Percentiles rank a stretch among this genome's conserved stretches.
Evolutionary conservation across 2,888 invertebrate genomes (phyloP).

Genomic region (Phlogophora meticulosa): DNA sequence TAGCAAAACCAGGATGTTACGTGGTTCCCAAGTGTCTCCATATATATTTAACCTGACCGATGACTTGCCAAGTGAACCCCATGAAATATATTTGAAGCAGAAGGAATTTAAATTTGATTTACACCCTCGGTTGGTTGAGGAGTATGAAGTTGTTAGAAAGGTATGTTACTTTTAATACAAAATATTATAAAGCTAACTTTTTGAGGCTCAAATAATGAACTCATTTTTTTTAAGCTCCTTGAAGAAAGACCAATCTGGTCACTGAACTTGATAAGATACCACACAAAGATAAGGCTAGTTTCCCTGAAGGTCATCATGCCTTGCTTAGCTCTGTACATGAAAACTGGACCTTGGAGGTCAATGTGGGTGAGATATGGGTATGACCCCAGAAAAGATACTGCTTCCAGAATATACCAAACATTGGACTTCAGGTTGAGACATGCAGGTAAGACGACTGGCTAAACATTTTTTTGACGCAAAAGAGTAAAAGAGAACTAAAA

Average conservation of each 20-base stretch:
- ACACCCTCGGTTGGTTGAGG: constrained; percentile 82
- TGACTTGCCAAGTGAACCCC: constrained; percentile 92
- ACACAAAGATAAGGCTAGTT: constrained; percentile 91
- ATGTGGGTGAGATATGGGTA: constrained; percentile 98
- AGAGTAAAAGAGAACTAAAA: no score
- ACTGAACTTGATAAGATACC: constrained; percentile 93
- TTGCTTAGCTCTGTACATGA: constrained; percentile 95
- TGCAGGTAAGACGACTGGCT: constrained; percentile 85
- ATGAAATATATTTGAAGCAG: constrained; percentile 90
- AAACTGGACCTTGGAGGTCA: constrained; percentile 97
- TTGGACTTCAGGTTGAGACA: constrained; percentile 95
- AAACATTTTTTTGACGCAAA: neutral
- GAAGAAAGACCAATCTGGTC: constrained; percentile 98
- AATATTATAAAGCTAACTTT: neutral
- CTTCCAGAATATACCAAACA: constrained; percentile 96
- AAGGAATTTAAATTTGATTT: constrained; percentile 85
- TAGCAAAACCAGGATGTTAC: constrained; percentile 75
- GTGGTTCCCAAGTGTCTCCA: constrained; percentile 89
- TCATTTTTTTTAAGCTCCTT: constrained; percentile 93
- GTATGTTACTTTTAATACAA: constrained; percentile 62
- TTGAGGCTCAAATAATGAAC: no score
- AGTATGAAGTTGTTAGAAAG: constrained; percentile 87
- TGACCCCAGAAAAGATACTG: constrained; percentile 96
- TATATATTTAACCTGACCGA: constrained; percentile 92
- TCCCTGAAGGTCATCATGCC: constrained; percentile 95